Conservation (phyloP, 2,888 invertebrate genomes). For the Lissonota sp. region DNA sequence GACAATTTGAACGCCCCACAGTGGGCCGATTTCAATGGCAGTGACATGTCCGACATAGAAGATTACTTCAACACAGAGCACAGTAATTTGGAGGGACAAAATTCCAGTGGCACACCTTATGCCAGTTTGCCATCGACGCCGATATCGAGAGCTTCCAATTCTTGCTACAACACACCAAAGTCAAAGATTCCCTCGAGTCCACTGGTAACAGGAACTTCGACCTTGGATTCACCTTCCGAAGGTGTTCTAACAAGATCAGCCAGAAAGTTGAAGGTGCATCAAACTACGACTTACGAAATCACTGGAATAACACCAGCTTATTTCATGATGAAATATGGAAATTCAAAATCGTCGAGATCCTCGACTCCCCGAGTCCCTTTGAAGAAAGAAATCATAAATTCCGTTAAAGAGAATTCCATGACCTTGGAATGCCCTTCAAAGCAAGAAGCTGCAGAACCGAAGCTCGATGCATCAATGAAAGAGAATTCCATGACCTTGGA, state of each 20-base stretch:
- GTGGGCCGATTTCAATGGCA: slow-evolving; percentile 64
- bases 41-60: slow-evolving; percentile 56
- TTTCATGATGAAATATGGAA: background rate
- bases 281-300: background rate
- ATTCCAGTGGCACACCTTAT: background rate
- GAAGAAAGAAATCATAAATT: no score
- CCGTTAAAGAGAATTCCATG: background rate
- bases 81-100: slow-evolving; percentile 20
- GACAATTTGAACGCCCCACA: slow-evolving; percentile 62
- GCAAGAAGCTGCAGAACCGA: background rate
- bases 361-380: background rate
- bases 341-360: background rate
- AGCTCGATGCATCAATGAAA: background rate
- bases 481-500: background rate
- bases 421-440: background rate
- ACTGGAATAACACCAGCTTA: slow-evolving; percentile 32
- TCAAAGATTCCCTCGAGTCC: slow-evolving; percentile 2
- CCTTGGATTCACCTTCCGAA: no score
- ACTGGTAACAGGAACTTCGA: background rate
- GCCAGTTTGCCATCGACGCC: slow-evolving; percentile 33
- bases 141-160: background rate
- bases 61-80: slow-evolving; percentile 62
- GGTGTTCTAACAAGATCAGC: slow-evolving; percentile 3
- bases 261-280: slow-evolving; percentile 13
- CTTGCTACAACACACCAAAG: slow-evolving; percentile 28